Conservation (phyloP, 2,113 vertebrate genomes). For the Verasper variegatus region DNA sequence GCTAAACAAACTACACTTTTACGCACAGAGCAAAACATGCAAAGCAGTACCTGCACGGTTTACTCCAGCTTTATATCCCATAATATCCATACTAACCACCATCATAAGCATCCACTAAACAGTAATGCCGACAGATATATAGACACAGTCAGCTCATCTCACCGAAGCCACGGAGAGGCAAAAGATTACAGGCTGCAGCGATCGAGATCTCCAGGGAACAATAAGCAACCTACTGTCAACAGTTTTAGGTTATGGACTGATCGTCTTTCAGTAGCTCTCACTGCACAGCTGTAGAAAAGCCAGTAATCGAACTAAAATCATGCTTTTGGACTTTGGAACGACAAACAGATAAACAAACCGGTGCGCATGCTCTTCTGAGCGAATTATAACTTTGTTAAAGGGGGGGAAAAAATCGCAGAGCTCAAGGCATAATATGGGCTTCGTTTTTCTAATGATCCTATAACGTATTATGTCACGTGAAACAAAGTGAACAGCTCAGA, state of each 20-base stretch:
- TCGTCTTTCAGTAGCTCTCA: slow-evolving; percentile 58
- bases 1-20: slow-evolving; percentile 32
- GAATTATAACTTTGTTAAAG: slow-evolving; percentile 4
- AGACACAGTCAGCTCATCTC: slow-evolving; percentile 18
- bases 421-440: neutral
- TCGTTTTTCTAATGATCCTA: slow-evolving; percentile 13
- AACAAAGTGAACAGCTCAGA: neutral
- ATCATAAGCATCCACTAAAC: neutral
- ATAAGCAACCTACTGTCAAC: slow-evolving; percentile 77
- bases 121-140: slow-evolving; percentile 20
- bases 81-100: slow-evolving; percentile 5
- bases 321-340: slow-evolving; percentile 13
- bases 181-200: slow-evolving; percentile 54
- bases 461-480: slow-evolving; percentile 14
- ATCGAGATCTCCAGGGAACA: slow-evolving; percentile 74
- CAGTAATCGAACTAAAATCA: slow-evolving; percentile 9
- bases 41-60: neutral
- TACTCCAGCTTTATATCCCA: slow-evolving; percentile 13
- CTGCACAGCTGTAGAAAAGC: slow-evolving; percentile 24
- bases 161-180: slow-evolving; percentile 38
- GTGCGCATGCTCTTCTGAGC: neutral
- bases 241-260: slow-evolving; percentile 63
- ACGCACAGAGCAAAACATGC: slow-evolving; percentile 10
- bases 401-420: neutral
- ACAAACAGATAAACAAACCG: slow-evolving; percentile 26